Evolutionary conservation across 2,888 invertebrate genomes (phyloP).

Genomic region (Pyrocoelia pectoralis): DNA sequence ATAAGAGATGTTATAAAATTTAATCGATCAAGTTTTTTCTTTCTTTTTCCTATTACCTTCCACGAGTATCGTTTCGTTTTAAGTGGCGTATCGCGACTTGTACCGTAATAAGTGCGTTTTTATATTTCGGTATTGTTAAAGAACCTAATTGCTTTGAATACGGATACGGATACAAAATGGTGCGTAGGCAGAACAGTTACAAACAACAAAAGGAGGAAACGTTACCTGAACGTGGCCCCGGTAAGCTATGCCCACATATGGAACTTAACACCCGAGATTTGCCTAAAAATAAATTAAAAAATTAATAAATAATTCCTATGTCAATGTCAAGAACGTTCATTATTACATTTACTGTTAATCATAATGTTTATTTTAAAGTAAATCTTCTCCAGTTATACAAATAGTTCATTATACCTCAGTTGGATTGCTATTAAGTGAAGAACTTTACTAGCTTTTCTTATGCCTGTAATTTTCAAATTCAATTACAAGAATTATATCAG

Average conservation of each 20-base stretch:
- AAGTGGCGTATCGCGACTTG: constrained; percentile 32
- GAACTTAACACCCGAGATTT: not conserved
- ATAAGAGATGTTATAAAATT: constrained; percentile 24
- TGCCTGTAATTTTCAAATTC: no score
- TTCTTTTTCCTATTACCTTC: constrained; percentile 37
- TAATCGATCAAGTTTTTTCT: constrained; percentile 24
- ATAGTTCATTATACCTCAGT: no score
- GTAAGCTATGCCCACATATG: constrained; percentile 56
- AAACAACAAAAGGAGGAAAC: constrained; percentile 49
- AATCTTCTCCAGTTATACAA: no score
- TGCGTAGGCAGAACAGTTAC: constrained; percentile 55
- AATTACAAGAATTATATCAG: no score
- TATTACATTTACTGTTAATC: not conserved
- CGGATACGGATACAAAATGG: constrained; percentile 52
- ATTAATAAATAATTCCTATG: no score
- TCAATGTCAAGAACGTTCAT: not conserved
- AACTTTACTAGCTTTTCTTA: no score
- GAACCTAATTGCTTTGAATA: not conserved
- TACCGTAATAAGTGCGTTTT: not conserved
- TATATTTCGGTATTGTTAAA: not conserved
- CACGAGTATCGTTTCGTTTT: constrained; percentile 32
- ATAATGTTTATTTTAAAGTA: no score
- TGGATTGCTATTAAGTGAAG: no score
- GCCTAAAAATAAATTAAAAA: not conserved
- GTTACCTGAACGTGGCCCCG: constrained; percentile 63